Evolutionary conservation across 2,888 invertebrate genomes (phyloP).

Genomic region (Heliconius aoede): DNA sequence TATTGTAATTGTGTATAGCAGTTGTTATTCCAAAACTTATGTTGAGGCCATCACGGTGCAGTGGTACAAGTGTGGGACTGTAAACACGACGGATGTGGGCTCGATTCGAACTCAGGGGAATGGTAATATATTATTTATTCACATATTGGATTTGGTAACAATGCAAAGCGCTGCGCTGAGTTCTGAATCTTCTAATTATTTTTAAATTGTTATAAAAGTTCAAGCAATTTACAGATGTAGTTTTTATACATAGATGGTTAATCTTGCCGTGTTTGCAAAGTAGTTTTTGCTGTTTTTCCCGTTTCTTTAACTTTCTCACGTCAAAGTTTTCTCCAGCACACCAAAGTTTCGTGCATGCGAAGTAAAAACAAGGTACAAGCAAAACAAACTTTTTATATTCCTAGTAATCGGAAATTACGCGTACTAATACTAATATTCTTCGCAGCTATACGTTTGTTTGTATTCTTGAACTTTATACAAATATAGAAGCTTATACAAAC

Average conservation of each 20-base stretch:
- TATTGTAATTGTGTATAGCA: background rate
- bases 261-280: background rate
- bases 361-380: slow-evolving; percentile 24
- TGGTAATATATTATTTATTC: no score
- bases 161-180: no score
- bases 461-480: background rate
- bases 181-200: background rate
- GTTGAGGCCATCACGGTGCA: no score
- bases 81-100: no score
- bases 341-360: slow-evolving; percentile 1
- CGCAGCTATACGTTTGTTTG: background rate
- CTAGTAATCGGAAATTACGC: background rate
- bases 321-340: slow-evolving; percentile 17
- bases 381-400: slow-evolving; percentile 16
- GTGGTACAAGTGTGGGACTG: no score
- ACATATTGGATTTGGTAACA: no score
- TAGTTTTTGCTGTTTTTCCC: background rate
- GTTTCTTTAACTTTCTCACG: slow-evolving; percentile 8
- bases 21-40: background rate
- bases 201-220: background rate
- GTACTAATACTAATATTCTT: background rate
- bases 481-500: background rate
- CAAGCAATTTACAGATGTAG: background rate
- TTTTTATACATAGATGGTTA: background rate
- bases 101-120: no score